Evolutionary conservation across 2,113 vertebrate species (phyloP), one percentile per base, ranked within the genome.

Genomic region (Eira barbara): DNA sequence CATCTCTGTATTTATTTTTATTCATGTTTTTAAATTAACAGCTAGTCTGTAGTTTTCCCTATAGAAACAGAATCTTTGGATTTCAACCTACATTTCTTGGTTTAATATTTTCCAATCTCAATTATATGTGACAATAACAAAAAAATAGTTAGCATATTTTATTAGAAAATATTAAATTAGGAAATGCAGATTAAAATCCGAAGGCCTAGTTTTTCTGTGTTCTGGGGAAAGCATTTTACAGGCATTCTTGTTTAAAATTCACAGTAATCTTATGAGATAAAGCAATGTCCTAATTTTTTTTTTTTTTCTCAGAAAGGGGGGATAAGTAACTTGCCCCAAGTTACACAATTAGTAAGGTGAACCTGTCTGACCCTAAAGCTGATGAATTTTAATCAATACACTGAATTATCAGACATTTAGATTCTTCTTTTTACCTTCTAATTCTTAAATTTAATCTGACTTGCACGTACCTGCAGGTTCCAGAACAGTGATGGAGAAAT

Each of bases 401-500:
- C 23, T 21, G 45, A 91, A 49, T 92, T 96, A 21, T 67, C 52
- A 63, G 14, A 18, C 36, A 84, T 84, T 31, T 27, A 20, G 13
- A 67, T 89, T 96, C 10, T 69, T 79, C 7, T 92, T 97, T 94
- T 82, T 79, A 63, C n/a, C 74, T 27, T 27, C 29, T 96, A 7
- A 2, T 89, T 96, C 55, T 20, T 96, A 11, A 29, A 0, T 91
- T 96, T 92, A 88, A 81, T 91, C 36, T 96, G 39, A 80, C 31
- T 76, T 80, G 13, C 4, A 78, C 61, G 2, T 92, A 0, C 89
- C 92, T 90, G 5, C 97, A 99, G 99, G 92, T 99, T 99, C 97
- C 99, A 99, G 97, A 99, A 98, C 91, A 98, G 98, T 0, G 99
- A 99, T 82, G 99, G 99, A 67, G 99, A 99, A 98, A 98, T 99